Evolutionary conservation across 2,888 invertebrate species (phyloP).

Genomic region (Autographa gamma): DNA sequence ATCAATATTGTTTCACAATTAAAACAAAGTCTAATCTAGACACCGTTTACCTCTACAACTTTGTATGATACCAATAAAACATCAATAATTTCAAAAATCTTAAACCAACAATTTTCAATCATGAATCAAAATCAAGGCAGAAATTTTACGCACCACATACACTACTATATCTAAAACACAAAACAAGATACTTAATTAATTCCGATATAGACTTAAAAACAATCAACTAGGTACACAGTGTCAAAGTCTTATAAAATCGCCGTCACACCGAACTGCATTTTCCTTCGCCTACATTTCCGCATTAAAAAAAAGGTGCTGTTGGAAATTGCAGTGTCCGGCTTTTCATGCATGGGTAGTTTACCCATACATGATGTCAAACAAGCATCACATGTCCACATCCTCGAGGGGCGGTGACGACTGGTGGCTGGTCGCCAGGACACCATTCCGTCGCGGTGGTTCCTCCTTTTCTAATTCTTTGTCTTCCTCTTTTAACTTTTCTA

Average conservation of each 20-base stretch:
- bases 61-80: too few species aligned
- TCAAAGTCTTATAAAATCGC: constrained; percentile 36
- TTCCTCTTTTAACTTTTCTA: constrained; percentile 72
- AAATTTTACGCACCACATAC: neutral
- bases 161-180: constrained; percentile 13
- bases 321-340: neutral
- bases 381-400: constrained; percentile 82
- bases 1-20: neutral
- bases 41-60: too few species aligned
- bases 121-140: neutral
- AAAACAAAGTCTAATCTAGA: too few species aligned
- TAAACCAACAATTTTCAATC: neutral
- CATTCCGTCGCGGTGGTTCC: constrained; percentile 70
- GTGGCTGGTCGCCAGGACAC: constrained; percentile 73
- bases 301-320: neutral
- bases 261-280: neutral
- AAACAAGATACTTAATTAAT: constrained; percentile 38
- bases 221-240: constrained; percentile 54
- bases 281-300: neutral
- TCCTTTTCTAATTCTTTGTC: constrained; percentile 67
- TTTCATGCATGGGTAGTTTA: neutral
- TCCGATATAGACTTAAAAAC: constrained; percentile 51
- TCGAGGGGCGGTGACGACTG: constrained; percentile 66
- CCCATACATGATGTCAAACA: neutral
- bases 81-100: too few species aligned